Conservation (phyloP, 2,113 vertebrate species). For the Cacatua alba region DNA sequence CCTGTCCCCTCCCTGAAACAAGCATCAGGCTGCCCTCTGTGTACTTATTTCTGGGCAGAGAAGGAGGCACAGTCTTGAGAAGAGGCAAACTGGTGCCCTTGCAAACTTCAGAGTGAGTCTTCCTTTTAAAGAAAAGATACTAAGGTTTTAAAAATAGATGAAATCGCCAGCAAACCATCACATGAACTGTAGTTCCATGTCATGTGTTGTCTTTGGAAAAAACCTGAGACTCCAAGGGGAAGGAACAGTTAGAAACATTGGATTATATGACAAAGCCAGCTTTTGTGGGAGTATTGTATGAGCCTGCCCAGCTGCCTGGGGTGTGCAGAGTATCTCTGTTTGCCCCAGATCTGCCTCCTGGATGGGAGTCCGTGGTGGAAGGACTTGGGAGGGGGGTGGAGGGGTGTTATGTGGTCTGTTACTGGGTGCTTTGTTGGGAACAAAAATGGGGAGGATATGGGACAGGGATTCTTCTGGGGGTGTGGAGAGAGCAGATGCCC, state of each 20-base stretch:
- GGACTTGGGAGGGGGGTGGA: background rate
- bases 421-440: background rate
- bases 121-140: background rate
- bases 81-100: background rate
- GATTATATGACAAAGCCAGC: background rate
- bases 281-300: no score
- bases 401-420: background rate
- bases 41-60: background rate
- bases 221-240: background rate
- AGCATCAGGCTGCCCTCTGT: background rate
- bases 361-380: background rate
- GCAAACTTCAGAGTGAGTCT: background rate
- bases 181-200: background rate
- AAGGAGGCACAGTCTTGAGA: background rate
- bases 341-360: background rate
- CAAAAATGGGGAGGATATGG: background rate
- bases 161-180: no score
- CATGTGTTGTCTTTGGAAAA: background rate
- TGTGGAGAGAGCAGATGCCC: fast-evolving
- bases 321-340: fast-evolving
- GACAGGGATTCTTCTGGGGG: background rate
- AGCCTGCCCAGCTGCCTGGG: fast-evolving
- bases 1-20: background rate
- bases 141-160: background rate
- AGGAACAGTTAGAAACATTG: fast-evolving